Evolutionary conservation across 2,113 vertebrate genomes (phyloP).

Genomic region (Garra rufa): DNA sequence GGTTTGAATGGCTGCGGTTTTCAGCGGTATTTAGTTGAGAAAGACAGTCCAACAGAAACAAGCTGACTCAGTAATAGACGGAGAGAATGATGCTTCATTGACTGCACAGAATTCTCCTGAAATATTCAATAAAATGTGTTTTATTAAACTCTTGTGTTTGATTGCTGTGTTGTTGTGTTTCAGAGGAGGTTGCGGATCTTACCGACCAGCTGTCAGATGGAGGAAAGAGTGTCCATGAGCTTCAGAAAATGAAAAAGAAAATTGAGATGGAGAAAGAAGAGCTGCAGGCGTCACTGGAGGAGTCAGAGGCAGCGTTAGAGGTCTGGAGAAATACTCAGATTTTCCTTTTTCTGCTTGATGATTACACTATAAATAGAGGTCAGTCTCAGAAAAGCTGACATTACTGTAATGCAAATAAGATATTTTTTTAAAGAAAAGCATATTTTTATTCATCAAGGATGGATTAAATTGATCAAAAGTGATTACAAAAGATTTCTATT

Average conservation of each 20-base stretch:
- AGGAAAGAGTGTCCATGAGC: constrained; percentile 80
- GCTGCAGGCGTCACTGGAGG: constrained; percentile 79
- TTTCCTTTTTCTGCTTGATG: not conserved
- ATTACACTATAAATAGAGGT: not conserved
- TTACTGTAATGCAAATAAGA: not conserved
- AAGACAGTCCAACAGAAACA: constrained; percentile 9
- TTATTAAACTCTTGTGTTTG: not conserved
- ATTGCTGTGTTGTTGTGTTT: not conserved
- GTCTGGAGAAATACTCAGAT: constrained; percentile 52
- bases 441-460: not conserved
- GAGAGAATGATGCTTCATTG: not conserved
- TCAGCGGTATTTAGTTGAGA: constrained; percentile 33
- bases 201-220: constrained; percentile 81
- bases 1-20: constrained; percentile 7
- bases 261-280: constrained; percentile 84
- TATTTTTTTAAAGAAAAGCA: not conserved
- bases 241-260: constrained; percentile 83
- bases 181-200: constrained; percentile 79
- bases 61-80: constrained; percentile 19
- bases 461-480: not conserved
- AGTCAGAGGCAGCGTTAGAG: constrained; percentile 80
- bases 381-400: not conserved
- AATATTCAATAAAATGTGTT: not conserved
- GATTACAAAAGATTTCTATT: not conserved
- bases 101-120: too few species aligned